Evolutionary conservation across 2,797 vertebrate genomes (phyloP).

Genomic region (Pantherophis alleghaniensis): DNA sequence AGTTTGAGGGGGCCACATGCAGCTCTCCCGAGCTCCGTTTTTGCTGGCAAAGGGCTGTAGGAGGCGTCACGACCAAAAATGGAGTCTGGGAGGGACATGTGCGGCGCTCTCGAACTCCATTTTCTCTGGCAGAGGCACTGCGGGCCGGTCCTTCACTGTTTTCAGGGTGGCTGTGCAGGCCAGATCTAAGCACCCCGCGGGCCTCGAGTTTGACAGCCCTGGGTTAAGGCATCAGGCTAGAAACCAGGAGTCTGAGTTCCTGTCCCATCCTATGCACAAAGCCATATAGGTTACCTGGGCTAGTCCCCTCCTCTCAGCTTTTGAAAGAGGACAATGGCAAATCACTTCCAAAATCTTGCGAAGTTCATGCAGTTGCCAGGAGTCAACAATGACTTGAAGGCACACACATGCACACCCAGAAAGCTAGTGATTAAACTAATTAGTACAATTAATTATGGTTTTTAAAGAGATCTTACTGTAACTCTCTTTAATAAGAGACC

Average conservation of each 20-base stretch:
- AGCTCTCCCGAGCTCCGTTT: too few species aligned
- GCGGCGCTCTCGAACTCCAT: too few species aligned
- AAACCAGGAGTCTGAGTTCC: background rate
- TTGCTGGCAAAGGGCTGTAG: too few species aligned
- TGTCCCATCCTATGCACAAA: background rate
- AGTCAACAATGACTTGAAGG: background rate
- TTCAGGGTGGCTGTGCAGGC: too few species aligned
- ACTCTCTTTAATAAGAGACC: background rate
- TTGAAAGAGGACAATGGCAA: background rate
- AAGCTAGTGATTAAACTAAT: background rate
- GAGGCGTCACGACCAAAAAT: too few species aligned
- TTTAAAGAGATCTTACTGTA: background rate
- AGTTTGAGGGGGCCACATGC: too few species aligned
- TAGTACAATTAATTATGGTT: background rate
- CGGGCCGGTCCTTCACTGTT: too few species aligned
- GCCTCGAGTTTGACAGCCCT: too few species aligned
- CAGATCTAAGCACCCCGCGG: too few species aligned
- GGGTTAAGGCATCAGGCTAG: background rate
- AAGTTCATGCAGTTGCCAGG: background rate
- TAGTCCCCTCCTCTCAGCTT: background rate
- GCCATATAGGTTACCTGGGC: background rate
- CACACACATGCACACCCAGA: background rate
- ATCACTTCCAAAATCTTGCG: background rate
- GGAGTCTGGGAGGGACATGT: too few species aligned
- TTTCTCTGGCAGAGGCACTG: too few species aligned